Conservation (phyloP, 2,888 invertebrate genomes). For the Unio pictorum region DNA sequence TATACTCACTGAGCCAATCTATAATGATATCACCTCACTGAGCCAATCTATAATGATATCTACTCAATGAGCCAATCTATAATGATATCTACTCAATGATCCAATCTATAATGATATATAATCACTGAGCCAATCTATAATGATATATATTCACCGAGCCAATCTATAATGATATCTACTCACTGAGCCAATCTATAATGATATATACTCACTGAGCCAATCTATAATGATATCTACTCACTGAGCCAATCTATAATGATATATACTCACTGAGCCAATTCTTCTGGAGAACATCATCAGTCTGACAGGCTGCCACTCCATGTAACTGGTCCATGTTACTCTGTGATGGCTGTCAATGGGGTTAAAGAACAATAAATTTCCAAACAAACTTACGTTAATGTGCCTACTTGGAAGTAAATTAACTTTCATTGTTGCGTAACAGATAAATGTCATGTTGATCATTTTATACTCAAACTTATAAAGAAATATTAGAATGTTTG, state of each 20-base stretch:
- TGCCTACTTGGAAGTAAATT: no score
- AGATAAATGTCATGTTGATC: no score
- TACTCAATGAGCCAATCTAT: slow-evolving; percentile 87
- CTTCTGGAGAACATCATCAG: slow-evolving; percentile 92
- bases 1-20: slow-evolving; percentile 87
- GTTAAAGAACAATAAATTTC: neutral
- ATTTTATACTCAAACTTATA: no score
- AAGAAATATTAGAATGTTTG: no score
- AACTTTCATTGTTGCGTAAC: no score
- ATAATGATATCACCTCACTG: slow-evolving; percentile 76
- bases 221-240: slow-evolving; percentile 74
- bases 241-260: slow-evolving; percentile 83
- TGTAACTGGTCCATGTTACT: slow-evolving; percentile 80
- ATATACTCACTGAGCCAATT: slow-evolving; percentile 89
- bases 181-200: slow-evolving; percentile 85
- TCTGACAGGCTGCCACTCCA: slow-evolving; percentile 88
- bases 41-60: slow-evolving; percentile 79
- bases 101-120: slow-evolving; percentile 77
- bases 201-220: slow-evolving; percentile 85
- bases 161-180: slow-evolving; percentile 75
- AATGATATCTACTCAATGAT: slow-evolving; percentile 79
- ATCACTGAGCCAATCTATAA: slow-evolving; percentile 87
- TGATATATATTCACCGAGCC: slow-evolving; percentile 82
- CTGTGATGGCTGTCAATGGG: slow-evolving; percentile 69
- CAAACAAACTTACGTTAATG: no score